Evolutionary conservation across 2,888 invertebrate species (phyloP).

Genomic region (Melanophora roralis): DNA sequence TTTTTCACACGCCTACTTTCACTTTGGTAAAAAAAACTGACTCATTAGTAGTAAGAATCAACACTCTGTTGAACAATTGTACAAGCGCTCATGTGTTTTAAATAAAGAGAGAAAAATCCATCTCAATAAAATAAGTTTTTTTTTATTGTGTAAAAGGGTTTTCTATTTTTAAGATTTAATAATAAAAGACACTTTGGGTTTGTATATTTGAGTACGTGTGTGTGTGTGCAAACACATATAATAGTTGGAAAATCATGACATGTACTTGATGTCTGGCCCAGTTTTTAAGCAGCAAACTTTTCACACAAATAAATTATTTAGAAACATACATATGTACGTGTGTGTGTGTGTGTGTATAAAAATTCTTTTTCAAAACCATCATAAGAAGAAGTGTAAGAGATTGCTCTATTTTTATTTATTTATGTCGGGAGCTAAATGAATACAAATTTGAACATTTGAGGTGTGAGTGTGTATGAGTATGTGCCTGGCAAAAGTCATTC

Average conservation of each 20-base stretch:
- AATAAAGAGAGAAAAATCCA: too few species aligned
- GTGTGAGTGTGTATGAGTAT: neutral
- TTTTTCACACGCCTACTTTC: conserved; percentile 62
- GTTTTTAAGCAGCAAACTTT: conserved; percentile 45
- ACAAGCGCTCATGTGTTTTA: neutral
- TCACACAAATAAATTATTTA: neutral
- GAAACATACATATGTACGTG: too few species aligned
- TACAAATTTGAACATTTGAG: neutral
- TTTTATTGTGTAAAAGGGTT: neutral
- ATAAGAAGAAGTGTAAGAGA: neutral
- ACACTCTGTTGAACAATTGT: neutral
- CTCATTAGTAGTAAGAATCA: conserved; percentile 53
- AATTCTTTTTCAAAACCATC: neutral
- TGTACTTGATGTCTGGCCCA: conserved; percentile 43
- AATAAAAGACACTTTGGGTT: conserved; percentile 4
- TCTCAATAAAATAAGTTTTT: neutral
- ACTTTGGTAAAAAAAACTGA: conserved; percentile 40
- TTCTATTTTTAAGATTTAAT: conserved; percentile 30
- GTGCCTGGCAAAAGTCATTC: conserved; percentile 5
- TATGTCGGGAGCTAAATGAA: neutral
- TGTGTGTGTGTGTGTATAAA: neutral
- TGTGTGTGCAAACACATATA: conserved; percentile 9
- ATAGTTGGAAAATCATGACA: neutral
- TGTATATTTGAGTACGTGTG: neutral
- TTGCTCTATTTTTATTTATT: conserved; percentile 10